Conservation (phyloP, 2,113 vertebrate genomes). For the Percina caprodes region DNA sequence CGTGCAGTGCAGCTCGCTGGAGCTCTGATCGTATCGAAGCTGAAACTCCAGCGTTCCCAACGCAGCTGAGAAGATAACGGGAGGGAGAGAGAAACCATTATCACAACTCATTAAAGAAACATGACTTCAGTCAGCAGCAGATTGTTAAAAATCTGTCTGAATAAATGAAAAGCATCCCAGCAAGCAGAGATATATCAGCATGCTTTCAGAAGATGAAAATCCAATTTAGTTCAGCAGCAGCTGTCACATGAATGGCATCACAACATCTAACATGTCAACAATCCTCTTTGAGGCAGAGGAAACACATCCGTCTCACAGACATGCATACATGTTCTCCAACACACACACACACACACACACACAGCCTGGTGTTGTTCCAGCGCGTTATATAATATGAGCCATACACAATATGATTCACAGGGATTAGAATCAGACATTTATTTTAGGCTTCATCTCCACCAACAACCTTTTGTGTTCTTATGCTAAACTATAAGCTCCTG, state of each 20-base stretch:
- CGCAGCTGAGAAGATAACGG: slow-evolving; percentile 66
- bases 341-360: slow-evolving; percentile 2
- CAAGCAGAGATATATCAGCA: slow-evolving; percentile 10
- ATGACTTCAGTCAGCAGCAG: neutral
- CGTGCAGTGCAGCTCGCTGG: slow-evolving; percentile 82
- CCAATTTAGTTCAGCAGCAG: slow-evolving; percentile 32
- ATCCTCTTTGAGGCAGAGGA: slow-evolving; percentile 13
- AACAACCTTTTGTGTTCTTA: neutral
- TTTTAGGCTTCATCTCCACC: slow-evolving; percentile 7
- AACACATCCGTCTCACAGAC: neutral
- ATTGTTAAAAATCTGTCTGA: slow-evolving; percentile 1
- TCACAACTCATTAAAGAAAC: neutral
- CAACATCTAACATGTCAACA: slow-evolving; percentile 19
- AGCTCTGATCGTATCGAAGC: slow-evolving; percentile 77
- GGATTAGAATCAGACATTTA: slow-evolving; percentile 19
- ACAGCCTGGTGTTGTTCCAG: neutral
- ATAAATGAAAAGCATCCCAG: slow-evolving; percentile 27
- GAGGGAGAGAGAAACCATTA: neutral
- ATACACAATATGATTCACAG: slow-evolving; percentile 23
- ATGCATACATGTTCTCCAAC: neutral
- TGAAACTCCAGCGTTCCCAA: slow-evolving; percentile 85
- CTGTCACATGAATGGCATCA: slow-evolving; percentile 21
- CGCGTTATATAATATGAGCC: neutral
- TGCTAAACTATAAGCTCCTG: neutral
- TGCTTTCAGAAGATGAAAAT: slow-evolving; percentile 16